phyloP scores from a whole-genome alignment of 2,797 vertebrate genomes.

The Gobionotothen gibberifrons region DNA sequence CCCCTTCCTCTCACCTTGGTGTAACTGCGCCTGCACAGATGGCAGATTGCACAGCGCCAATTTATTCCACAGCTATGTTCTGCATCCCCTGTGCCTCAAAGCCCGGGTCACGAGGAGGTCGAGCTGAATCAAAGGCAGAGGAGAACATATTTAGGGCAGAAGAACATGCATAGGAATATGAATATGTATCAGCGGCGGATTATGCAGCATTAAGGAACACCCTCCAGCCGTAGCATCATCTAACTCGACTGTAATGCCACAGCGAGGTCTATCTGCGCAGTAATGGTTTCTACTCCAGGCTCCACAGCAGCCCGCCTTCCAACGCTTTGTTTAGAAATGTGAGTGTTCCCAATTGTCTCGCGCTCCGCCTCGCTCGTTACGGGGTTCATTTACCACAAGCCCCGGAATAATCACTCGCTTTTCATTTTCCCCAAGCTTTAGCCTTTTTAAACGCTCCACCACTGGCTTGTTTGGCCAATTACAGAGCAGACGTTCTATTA shows the following conservation, averaged over 20 bases:
- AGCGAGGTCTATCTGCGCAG: slow-evolving; percentile 24
- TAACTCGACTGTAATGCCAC: slow-evolving; percentile 12
- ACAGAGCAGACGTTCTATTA: slow-evolving; percentile 87
- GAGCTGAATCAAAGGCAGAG: not conserved
- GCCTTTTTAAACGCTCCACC: slow-evolving; percentile 63
- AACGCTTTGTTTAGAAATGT: slow-evolving; percentile 50
- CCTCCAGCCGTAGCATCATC: slow-evolving; percentile 21
- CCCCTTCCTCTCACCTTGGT: slow-evolving; percentile 47
- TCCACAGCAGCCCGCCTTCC: slow-evolving; percentile 15
- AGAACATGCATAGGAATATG: not conserved
- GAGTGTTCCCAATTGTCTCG: slow-evolving; percentile 54
- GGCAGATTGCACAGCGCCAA: slow-evolving; percentile 47
- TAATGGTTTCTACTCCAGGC: slow-evolving; percentile 15
- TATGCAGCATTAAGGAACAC: slow-evolving; percentile 14
- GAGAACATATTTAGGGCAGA: not conserved
- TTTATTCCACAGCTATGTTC: slow-evolving; percentile 50
- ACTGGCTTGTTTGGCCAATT: slow-evolving; percentile 85
- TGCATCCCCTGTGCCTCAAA: slow-evolving; percentile 14
- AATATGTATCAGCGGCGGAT: slow-evolving; percentile 23
- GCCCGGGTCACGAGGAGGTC: slow-evolving; percentile 50
- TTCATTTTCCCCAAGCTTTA: slow-evolving; percentile 69
- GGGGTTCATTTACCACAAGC: slow-evolving; percentile 74
- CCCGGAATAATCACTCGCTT: slow-evolving; percentile 69
- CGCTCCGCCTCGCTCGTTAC: slow-evolving; percentile 67
- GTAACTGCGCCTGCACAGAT: slow-evolving; percentile 54